Evolutionary conservation across 1,140 invertebrate species (phyloP).

Genomic region (Kradibia gibbosae): DNA sequence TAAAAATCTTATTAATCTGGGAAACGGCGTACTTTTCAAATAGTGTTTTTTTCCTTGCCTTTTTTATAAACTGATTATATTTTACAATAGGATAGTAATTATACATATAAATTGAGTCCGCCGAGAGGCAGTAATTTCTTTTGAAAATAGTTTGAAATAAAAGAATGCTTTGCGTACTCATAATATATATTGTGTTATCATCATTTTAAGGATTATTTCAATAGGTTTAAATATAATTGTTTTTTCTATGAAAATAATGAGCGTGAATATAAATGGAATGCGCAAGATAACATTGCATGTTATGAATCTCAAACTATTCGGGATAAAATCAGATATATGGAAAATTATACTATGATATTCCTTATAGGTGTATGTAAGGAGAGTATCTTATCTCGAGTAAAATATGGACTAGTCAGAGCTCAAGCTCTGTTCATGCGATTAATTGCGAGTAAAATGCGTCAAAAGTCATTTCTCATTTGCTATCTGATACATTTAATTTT

Average conservation of each 20-base stretch:
- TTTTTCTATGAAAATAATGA: slow-evolving; percentile 24
- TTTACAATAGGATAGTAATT: too few species aligned
- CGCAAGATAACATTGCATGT: background rate
- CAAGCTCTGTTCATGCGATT: background rate
- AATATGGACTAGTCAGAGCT: background rate
- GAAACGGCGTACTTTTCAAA: too few species aligned
- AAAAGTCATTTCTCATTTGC: background rate
- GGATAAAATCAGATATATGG: background rate
- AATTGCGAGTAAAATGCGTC: background rate
- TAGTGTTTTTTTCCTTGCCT: too few species aligned
- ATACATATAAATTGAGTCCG: too few species aligned
- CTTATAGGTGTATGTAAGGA: background rate
- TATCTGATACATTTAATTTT: background rate
- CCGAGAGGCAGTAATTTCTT: too few species aligned
- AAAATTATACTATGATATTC: background rate
- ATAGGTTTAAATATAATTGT: slow-evolving; percentile 1
- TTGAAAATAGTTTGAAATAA: too few species aligned
- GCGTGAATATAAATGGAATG: background rate
- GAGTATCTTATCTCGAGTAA: slow-evolving; percentile 1
- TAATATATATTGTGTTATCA: too few species aligned
- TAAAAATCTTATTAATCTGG: too few species aligned
- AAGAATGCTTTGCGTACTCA: too few species aligned
- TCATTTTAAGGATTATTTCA: too few species aligned
- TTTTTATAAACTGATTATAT: too few species aligned
- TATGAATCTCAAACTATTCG: background rate